Base-by-base conservation (phyloP, 2,888 invertebrate species). In the Steinernema scapterisci region DNA sequence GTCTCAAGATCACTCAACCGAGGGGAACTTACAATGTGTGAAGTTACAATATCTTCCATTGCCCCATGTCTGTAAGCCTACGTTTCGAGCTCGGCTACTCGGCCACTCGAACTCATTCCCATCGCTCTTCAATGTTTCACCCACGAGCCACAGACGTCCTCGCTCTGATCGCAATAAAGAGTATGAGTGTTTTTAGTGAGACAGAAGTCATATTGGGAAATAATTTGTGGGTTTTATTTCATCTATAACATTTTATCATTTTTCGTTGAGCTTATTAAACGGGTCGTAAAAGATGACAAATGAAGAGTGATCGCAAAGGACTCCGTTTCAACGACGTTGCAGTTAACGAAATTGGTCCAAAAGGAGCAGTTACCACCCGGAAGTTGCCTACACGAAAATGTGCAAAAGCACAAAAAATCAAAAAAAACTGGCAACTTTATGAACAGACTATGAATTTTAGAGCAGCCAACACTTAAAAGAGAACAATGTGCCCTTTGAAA, bases 191-290 rank as follows among this genome's bases (percentile, higher is more conserved):
- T 63, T 63, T 63, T 63, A 25, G 16, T 21, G 19, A 31, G 63
- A 31, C 63, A 19, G 27, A 63, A 63, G 63, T 63, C 63, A 31
- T 63, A 63, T 63, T 31, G 25, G 63, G 16, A 38, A 63, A 63
- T 63, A 63, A 63, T 63, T 63, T 63, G 63, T 63, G 63, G 63
- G 63, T 63, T 63, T 63, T 63, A 63, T 63, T 63, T 63, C 63
- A 19, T 31, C 27, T 63, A 63, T 63, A 63, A 63, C 19, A 63
- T 63, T 63, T 63, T 63, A 63, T 63, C 63, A 63, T 63, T 63
- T 63, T 63, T 63, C 63, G 63, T 63, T 11, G 27, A 63, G 63
- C 63, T 63, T 63, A 63, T 63, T 63, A 63, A 63, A 63, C 63
- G 63, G 63, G 31, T 63, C 63, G 27, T 63, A 63, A 63, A 63